These are phyloP conservation scores for Drosophila murphyi DNA, from an alignment of 1,140 invertebrate species.

Conservation along the genomic window DNA sequence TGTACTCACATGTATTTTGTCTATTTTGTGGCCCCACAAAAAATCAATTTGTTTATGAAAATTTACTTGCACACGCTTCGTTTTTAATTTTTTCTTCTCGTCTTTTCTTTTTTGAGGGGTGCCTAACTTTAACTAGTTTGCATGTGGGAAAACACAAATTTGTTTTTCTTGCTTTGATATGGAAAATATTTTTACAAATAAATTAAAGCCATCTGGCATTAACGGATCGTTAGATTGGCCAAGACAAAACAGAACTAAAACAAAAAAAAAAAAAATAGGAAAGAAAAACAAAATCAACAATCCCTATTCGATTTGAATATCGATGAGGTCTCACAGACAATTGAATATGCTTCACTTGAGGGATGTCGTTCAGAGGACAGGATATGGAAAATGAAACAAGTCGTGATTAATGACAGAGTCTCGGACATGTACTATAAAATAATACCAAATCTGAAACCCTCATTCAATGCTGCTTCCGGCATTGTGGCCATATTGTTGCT, in stretches of 20 bases:
- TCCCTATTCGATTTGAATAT: slow-evolving; percentile 22
- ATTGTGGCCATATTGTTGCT: neutral
- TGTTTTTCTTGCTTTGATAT: slow-evolving; percentile 74
- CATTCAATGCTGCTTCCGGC: slow-evolving; percentile 42
- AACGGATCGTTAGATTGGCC: slow-evolving; percentile 48
- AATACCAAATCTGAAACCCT: slow-evolving; percentile 6
- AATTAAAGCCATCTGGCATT: slow-evolving; percentile 78
- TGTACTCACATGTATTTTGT: slow-evolving; percentile 3
- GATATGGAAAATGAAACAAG: slow-evolving; percentile 16
- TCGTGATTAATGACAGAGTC: slow-evolving; percentile 25
- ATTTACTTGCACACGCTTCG: slow-evolving; percentile 48
- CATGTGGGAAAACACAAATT: slow-evolving; percentile 55
- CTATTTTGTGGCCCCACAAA: slow-evolving; percentile 16
- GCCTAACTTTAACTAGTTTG: slow-evolving; percentile 50
- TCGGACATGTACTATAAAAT: slow-evolving; percentile 18
- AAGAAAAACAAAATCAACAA: neutral
- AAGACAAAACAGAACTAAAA: slow-evolving; percentile 10
- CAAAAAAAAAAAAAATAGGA: too few species aligned
- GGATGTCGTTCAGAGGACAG: slow-evolving; percentile 14
- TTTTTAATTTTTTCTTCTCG: slow-evolving; percentile 43
- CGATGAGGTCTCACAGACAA: neutral
- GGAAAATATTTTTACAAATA: slow-evolving; percentile 78
- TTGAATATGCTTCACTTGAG: neutral
- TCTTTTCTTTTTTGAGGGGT: slow-evolving; percentile 6
- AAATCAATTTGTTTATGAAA: slow-evolving; percentile 50